A percentile compares a stretch with the other conserved stretches of the same genome.
phyloP scores from a whole-genome alignment of 2,888 invertebrate genomes.

The Cosmia trapezina region DNA sequence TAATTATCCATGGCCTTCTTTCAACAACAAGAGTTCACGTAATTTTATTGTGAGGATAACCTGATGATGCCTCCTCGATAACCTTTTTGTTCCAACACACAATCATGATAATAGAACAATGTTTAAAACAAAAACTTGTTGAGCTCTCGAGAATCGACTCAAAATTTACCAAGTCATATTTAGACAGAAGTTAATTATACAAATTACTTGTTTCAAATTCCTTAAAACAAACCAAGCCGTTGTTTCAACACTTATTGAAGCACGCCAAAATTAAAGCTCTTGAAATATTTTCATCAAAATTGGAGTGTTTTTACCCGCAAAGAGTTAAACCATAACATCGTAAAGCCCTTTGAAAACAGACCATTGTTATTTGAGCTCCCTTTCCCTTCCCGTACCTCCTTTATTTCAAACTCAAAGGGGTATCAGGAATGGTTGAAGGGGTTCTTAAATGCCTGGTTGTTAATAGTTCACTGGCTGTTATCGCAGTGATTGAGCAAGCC shows the following conservation, averaged over 20 bases:
- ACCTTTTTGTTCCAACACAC: conserved; percentile 21
- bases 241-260: conserved; percentile 49
- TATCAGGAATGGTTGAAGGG: conserved; percentile 21
- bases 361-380: conserved; percentile 61
- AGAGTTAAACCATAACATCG: conserved; percentile 70
- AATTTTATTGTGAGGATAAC: conserved; percentile 21
- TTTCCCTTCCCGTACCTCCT: conserved; percentile 32
- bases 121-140: conserved; percentile 20
- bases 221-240: conserved; percentile 30
- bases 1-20: conserved; percentile 1
- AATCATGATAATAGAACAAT: conserved; percentile 31
- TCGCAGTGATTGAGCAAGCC: conserved; percentile 73
- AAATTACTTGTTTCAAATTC: conserved; percentile 51
- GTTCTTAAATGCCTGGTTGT: conserved; percentile 52
- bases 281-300: conserved; percentile 63
- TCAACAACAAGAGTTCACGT: conserved; percentile 14
- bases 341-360: conserved; percentile 65
- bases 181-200: conserved; percentile 46
- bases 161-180: conserved; percentile 24
- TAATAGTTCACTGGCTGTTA: conserved; percentile 69
- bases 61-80: conserved; percentile 36
- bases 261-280: conserved; percentile 43
- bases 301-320: conserved; percentile 55
- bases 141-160: conserved; percentile 14
- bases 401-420: conserved; percentile 27